phyloP scores from a whole-genome alignment of 1,140 invertebrate genomes.

The Trichoplusia ni region DNA sequence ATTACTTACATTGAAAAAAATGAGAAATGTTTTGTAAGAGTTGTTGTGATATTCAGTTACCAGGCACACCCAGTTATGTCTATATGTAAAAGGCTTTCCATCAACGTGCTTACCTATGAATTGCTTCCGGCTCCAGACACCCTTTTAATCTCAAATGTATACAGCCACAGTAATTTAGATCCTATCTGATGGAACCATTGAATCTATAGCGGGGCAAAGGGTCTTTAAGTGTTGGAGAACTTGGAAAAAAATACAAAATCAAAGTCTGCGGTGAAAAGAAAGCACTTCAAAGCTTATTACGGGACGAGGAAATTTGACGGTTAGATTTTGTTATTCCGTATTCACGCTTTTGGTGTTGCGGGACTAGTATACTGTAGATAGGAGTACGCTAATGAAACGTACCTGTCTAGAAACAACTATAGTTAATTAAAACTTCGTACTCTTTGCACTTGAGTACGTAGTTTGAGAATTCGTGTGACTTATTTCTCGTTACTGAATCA shows the following conservation, averaged over 20 bases:
- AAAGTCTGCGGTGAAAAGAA: slow-evolving; percentile 41
- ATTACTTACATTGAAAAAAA: too few relatives aligned
- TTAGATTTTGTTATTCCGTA: slow-evolving; percentile 8
- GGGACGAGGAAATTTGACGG: neutral
- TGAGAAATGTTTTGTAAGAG: too few relatives aligned
- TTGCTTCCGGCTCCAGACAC: slow-evolving; percentile 65
- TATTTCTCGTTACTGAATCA: too few relatives aligned
- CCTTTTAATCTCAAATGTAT: slow-evolving; percentile 75
- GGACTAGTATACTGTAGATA: neutral
- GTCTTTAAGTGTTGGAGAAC: slow-evolving; percentile 48
- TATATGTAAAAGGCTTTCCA: slow-evolving; percentile 33
- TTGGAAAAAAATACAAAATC: slow-evolving; percentile 43
- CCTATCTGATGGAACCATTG: slow-evolving; percentile 64
- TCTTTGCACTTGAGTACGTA: too few relatives aligned
- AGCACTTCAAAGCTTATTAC: slow-evolving; percentile 29
- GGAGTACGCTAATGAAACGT: neutral
- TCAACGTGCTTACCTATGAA: slow-evolving; percentile 50
- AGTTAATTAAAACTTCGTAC: too few relatives aligned
- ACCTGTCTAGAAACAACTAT: too few relatives aligned
- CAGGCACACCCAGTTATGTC: neutral
- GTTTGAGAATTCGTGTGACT: too few relatives aligned
- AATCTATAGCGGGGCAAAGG: slow-evolving; percentile 53
- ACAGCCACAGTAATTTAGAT: slow-evolving; percentile 74
- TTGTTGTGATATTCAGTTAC: too few relatives aligned
- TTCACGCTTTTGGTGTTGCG: neutral